phyloP scores from a whole-genome alignment of 2,888 invertebrate genomes.

The Tortrix viridana region DNA sequence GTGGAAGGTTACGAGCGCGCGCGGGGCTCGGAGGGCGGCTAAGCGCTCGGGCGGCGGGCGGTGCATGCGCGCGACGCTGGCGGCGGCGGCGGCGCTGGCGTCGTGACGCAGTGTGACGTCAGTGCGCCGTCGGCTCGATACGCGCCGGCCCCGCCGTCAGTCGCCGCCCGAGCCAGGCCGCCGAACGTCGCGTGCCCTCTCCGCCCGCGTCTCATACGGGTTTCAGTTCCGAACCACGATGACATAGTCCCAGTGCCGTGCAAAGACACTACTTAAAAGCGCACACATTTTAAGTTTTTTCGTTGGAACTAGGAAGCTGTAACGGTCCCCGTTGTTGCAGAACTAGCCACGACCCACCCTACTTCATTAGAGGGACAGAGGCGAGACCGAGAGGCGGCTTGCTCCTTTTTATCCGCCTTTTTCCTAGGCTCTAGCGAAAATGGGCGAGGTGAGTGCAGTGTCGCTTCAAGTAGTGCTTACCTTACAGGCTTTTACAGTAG shows the following conservation, averaged over 20 bases:
- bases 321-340: slow-evolving; percentile 82
- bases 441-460: slow-evolving; percentile 84
- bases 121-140: slow-evolving; percentile 88
- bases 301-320: slow-evolving; percentile 77
- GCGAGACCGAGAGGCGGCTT: slow-evolving; percentile 79
- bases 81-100: slow-evolving; percentile 78
- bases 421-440: slow-evolving; percentile 80
- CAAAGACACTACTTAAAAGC: slow-evolving; percentile 76
- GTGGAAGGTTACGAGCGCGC: slow-evolving; percentile 71
- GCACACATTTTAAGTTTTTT: slow-evolving; percentile 82
- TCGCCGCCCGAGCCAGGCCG: slow-evolving; percentile 83
- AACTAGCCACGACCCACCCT: slow-evolving; percentile 80
- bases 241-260: slow-evolving; percentile 82
- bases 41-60: slow-evolving; percentile 53
- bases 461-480: slow-evolving; percentile 77
- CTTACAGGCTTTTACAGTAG: slow-evolving; percentile 66
- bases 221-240: slow-evolving; percentile 81
- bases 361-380: slow-evolving; percentile 77
- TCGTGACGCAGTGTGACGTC: slow-evolving; percentile 89
- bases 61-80: slow-evolving; percentile 69
- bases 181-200: slow-evolving; percentile 77
- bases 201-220: slow-evolving; percentile 80
- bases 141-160: slow-evolving; percentile 84
- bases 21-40: slow-evolving; percentile 40
- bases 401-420: slow-evolving; percentile 79